These are phyloP conservation scores for Drosophila nr. fundita DNA, from an alignment of 2,888 invertebrate species.

Conservation along the genomic window DNA sequence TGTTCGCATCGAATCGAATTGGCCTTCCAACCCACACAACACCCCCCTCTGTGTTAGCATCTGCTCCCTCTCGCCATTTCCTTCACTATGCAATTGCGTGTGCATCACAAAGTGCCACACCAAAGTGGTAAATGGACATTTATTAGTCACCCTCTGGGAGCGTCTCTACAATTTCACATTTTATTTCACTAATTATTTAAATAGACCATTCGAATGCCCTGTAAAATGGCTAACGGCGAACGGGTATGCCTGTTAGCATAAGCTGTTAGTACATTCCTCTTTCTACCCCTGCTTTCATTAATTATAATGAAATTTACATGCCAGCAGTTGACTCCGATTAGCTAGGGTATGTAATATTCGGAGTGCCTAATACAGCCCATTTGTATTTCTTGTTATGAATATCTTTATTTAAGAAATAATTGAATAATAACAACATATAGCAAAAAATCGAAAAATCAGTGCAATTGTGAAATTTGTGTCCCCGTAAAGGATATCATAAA, in stretches of 20 bases:
- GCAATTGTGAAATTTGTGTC: background rate
- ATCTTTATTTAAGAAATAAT: background rate
- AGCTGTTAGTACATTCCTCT: background rate
- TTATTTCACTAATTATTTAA: slow-evolving; percentile 51
- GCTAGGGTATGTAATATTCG: background rate
- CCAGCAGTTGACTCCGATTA: background rate
- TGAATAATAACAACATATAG: background rate
- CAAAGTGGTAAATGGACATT: slow-evolving; percentile 51
- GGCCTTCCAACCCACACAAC: background rate
- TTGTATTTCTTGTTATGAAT: background rate
- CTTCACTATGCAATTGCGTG: slow-evolving; percentile 1
- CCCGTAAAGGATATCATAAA: too few relatives aligned
- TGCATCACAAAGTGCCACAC: slow-evolving; percentile 23
- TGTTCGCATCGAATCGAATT: slow-evolving; percentile 17
- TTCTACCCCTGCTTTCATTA: background rate
- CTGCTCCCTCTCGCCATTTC: background rate
- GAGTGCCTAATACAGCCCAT: background rate
- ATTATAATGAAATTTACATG: background rate
- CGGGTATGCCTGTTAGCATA: background rate
- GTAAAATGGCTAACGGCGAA: background rate
- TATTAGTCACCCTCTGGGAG: slow-evolving; percentile 49
- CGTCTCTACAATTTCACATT: slow-evolving; percentile 34
- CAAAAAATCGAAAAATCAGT: slow-evolving; percentile 1
- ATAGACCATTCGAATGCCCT: slow-evolving; percentile 33
- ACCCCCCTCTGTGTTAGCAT: background rate